These are phyloP conservation scores for Otolemur crassicaudatus DNA, from an alignment of 2,797 vertebrate species.

Conservation along the genomic window DNA sequence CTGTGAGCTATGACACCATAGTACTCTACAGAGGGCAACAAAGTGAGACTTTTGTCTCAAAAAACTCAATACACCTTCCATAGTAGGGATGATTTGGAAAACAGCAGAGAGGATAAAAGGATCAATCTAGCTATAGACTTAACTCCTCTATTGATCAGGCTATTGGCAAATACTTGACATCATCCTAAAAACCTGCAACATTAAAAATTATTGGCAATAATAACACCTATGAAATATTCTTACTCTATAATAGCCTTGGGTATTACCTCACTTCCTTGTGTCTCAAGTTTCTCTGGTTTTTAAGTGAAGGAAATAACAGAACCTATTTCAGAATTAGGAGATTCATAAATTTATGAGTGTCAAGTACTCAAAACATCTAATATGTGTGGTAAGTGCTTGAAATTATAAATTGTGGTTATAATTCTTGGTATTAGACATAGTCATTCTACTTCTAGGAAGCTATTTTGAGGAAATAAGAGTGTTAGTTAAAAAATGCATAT, in stretches of 20 bases:
- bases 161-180: not conserved
- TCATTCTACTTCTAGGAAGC: constrained; percentile 41
- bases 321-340: not conserved
- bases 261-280: not conserved
- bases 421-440: not conserved
- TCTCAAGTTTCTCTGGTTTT: not conserved
- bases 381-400: not conserved
- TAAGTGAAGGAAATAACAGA: not conserved
- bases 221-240: not conserved
- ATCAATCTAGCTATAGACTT: not conserved
- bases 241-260: not conserved
- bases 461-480: constrained; percentile 6
- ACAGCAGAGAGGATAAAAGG: not conserved
- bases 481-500: constrained; percentile 45
- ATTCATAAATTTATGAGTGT: not conserved
- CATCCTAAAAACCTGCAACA: constrained; percentile 30
- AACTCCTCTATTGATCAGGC: not conserved
- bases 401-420: not conserved
- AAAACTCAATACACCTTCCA: not conserved
- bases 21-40: no score
- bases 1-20: no score
- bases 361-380: not conserved
- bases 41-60: no score
- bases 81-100: not conserved
- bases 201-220: constrained; percentile 20